Percentiles rank a stretch among this genome's conserved stretches.
Conservation (phyloP, 1,140 invertebrate genomes). For the Steinernema feltiae region DNA sequence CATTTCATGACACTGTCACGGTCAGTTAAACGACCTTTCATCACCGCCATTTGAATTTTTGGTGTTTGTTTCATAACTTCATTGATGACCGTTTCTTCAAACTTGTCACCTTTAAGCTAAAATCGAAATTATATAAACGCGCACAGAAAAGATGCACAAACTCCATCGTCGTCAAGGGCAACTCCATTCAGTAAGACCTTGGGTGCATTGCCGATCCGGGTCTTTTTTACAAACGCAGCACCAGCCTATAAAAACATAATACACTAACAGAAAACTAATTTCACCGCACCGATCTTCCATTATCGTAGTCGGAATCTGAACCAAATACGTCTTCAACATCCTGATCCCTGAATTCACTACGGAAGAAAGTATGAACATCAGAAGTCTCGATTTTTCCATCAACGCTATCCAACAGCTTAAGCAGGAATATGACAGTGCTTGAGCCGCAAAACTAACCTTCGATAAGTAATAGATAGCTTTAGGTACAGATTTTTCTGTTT, state of each 20-base stretch:
- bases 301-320: slow-evolving; percentile 82
- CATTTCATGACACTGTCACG: slow-evolving; percentile 15
- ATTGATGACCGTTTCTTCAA: slow-evolving; percentile 85
- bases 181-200: slow-evolving; percentile 86
- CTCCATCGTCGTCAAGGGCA: slow-evolving; percentile 68
- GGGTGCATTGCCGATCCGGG: slow-evolving; percentile 68
- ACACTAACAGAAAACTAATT: slow-evolving; percentile 23
- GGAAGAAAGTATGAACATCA: slow-evolving; percentile 70
- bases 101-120: slow-evolving; percentile 69
- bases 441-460: slow-evolving; percentile 38
- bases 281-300: slow-evolving; percentile 65
- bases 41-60: slow-evolving; percentile 72
- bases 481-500: slow-evolving; percentile 67
- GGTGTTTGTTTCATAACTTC: slow-evolving; percentile 82
- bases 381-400: slow-evolving; percentile 63
- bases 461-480: slow-evolving; percentile 53
- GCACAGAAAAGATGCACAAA: slow-evolving; percentile 49
- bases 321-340: slow-evolving; percentile 75
- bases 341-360: slow-evolving; percentile 66
- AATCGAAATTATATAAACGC: slow-evolving; percentile 25
- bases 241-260: slow-evolving; percentile 65
- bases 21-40: slow-evolving; percentile 63
- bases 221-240: slow-evolving; percentile 74
- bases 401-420: slow-evolving; percentile 23
- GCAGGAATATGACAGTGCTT: not conserved